phyloP scores from a whole-genome alignment of 2,113 vertebrate species.

The Scalopus aquaticus region DNA sequence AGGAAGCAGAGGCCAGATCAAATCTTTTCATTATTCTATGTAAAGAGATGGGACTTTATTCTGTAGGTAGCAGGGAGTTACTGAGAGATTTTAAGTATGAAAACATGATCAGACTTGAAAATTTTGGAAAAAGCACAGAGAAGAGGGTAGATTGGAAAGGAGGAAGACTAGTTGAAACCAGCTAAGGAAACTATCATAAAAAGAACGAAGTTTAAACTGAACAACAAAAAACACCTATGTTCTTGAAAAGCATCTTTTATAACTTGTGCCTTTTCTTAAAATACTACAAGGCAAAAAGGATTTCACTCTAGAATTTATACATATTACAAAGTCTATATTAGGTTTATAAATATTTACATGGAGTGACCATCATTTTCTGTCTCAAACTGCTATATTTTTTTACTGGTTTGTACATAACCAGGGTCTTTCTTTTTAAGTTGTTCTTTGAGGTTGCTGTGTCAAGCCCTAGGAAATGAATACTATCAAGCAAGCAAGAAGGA shows the following conservation, averaged over 20 bases:
- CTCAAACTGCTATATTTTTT: conserved; percentile 25
- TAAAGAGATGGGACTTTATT: background rate
- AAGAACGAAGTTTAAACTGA: background rate
- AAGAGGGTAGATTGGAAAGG: background rate
- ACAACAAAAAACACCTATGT: background rate
- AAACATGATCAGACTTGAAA: background rate
- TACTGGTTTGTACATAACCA: conserved; percentile 48
- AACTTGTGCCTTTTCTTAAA: background rate
- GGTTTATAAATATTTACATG: background rate
- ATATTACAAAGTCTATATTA: too few relatives aligned
- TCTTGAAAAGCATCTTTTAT: conserved; percentile 2
- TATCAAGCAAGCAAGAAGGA: background rate
- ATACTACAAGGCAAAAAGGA: background rate
- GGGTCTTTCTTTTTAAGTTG: conserved; percentile 27
- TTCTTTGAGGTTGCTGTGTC: conserved; percentile 40
- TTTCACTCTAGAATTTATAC: conserved; percentile 5
- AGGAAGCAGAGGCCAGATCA: background rate
- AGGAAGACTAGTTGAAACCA: background rate
- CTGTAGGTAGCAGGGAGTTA: background rate
- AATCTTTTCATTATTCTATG: background rate
- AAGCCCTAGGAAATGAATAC: conserved; percentile 46
- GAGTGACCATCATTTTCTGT: background rate
- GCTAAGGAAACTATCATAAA: background rate
- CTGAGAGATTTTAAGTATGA: background rate
- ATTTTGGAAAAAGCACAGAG: background rate